These are phyloP conservation scores for Platygyra sinensis DNA, from an alignment of 64 coral and sea anemone species.

Conservation along the genomic window DNA sequence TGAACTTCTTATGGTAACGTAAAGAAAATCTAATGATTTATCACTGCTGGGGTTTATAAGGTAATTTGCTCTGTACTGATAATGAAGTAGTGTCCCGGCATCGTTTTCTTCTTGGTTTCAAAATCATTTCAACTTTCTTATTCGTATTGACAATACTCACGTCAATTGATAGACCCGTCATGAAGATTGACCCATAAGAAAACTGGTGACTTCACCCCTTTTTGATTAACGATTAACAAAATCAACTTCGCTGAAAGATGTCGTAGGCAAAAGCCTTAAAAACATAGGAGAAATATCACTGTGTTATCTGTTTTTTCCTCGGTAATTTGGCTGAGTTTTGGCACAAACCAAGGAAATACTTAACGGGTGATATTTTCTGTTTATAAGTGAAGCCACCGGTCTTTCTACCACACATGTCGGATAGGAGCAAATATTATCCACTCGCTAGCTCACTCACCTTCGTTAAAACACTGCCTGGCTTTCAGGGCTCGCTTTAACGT, in stretches of 20 bases:
- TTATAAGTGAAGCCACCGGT: conserved; percentile 40
- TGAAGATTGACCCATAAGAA: neutral
- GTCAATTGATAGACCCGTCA: neutral
- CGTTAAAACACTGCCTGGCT: conserved; percentile 20
- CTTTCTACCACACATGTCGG: neutral
- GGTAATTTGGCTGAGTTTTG: too few species aligned
- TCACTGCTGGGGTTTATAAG: neutral
- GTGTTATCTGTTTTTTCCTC: neutral
- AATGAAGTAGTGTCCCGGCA: neutral
- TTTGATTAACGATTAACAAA: neutral
- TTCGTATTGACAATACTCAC: neutral
- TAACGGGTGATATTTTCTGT: conserved; percentile 38
- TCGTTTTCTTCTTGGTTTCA: neutral
- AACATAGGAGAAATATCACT: neutral
- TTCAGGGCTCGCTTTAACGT: conserved; percentile 49
- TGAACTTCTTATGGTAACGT: neutral
- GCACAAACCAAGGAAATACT: neutral
- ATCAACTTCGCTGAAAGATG: neutral
- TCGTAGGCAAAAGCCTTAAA: neutral
- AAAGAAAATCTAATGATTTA: neutral
- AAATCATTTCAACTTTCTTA: neutral
- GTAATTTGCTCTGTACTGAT: neutral
- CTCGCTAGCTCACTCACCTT: conserved; percentile 12
- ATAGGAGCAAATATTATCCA: conserved; percentile 5
- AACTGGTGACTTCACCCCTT: conserved; percentile 20